phyloP scores from a whole-genome alignment of 2,888 invertebrate species.

The Choristoneura rosaceana region DNA sequence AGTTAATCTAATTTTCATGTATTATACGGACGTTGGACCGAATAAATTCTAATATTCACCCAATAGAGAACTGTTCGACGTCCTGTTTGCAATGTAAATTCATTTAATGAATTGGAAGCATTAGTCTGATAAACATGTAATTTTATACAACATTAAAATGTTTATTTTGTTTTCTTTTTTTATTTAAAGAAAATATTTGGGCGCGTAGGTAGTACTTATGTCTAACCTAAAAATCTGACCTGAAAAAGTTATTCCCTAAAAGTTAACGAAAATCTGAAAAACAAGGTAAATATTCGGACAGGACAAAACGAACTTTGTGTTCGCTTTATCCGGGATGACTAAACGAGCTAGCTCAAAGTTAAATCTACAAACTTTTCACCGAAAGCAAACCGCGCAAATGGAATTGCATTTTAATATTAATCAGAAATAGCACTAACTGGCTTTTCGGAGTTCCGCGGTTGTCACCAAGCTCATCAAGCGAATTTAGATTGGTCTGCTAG shows the following conservation, averaged over 20 bases:
- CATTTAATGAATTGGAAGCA: neutral
- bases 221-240: too few species aligned
- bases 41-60: neutral
- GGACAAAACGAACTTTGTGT: neutral
- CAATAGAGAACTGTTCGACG: neutral
- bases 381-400: conserved; percentile 44
- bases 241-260: too few species aligned
- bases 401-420: conserved; percentile 67
- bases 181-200: neutral
- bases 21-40: neutral
- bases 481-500: conserved; percentile 2
- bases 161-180: neutral
- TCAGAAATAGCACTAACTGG: conserved; percentile 55
- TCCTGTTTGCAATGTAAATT: conserved; percentile 6
- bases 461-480: conserved; percentile 5
- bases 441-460: conserved; percentile 42
- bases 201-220: too few species aligned
- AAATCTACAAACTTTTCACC: conserved; percentile 48
- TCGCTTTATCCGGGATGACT: neutral
- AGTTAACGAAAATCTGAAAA: too few species aligned
- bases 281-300: neutral
- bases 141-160: neutral
- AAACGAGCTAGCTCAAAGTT: neutral
- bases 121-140: neutral
- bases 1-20: neutral